Evolutionary conservation across 2,888 invertebrate genomes (phyloP), one percentile per base, ranked within the genome.

Genomic region (Lottia gigantea): DNA sequence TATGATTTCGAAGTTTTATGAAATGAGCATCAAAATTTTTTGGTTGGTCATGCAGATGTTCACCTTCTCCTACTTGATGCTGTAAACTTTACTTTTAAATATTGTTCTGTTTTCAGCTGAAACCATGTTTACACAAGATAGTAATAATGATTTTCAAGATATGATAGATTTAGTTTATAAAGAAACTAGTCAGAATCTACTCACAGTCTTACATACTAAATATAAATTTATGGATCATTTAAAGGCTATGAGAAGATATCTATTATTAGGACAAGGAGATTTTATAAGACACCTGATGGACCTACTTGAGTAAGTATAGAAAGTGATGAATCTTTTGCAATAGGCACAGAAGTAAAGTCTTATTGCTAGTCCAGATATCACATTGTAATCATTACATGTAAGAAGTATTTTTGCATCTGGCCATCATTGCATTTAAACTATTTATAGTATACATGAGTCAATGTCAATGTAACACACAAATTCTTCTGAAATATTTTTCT

Each of bases 211-310:
- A 76, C 93, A 94, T 80, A 92, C 94, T 76, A 94, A 95, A 81
- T 97, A 96, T 90, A 94, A 95, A 84, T 91, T 98, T 76, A 91
- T 95, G 82, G 95, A 95, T 88, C 97, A 98, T 90, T 91, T 98
- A 67, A 88, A 88, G 83, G 96, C 96, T 26, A 93, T 97, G 89
- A 91, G 96, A 76, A 92, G 95, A 72, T 98, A 97, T 89, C 90
- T 98, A 83, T 91, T 98, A 69, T 91, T 98, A 16, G 96, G 96
- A 16, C 97, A 98, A 90, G 98, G 98, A 0, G 97, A 98, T 90
- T 97, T 98, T 89, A 95, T 97, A 82, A 93, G 95, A 84, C 94
- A 96, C 85, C 92, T 98, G 68, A 94, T 98, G 92, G 95, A 96
- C 82, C 91, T 97, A 73, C 90, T 98, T 75, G 94, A 94, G 95